Conservation (phyloP, 1,140 invertebrate species). For the Papilio aristodemus region DNA sequence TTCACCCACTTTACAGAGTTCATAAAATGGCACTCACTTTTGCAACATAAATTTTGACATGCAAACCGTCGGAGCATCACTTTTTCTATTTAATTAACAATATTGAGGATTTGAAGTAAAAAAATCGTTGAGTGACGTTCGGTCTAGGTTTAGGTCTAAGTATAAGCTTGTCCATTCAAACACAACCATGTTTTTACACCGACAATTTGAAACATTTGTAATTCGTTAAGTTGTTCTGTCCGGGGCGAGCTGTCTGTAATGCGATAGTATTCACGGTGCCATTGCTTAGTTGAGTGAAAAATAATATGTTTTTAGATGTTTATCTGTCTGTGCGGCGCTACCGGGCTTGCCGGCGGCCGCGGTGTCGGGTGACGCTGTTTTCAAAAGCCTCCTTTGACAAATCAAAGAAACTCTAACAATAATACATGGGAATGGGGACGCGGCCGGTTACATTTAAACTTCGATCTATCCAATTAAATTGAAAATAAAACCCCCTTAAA, state of each 20-base stretch:
- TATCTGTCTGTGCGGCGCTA: constrained; percentile 47
- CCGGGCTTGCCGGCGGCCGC: constrained; percentile 30
- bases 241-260: background rate
- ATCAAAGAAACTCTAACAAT: constrained; percentile 22
- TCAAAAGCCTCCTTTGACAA: constrained; percentile 1
- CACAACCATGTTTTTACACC: background rate
- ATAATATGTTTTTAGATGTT: constrained; percentile 70
- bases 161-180: too few relatives aligned
- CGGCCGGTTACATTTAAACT: constrained; percentile 2
- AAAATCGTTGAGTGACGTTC: too few relatives aligned
- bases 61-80: too few relatives aligned
- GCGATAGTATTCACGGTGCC: constrained; percentile 15
- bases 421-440: background rate
- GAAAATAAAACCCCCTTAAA: background rate
- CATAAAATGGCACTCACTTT: too few relatives aligned
- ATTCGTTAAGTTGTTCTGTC: background rate
- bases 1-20: too few relatives aligned
- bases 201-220: background rate
- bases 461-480: constrained; percentile 19
- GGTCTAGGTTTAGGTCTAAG: too few relatives aligned
- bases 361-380: constrained; percentile 1
- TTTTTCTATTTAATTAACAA: too few relatives aligned
- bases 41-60: too few relatives aligned
- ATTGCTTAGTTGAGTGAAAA: constrained; percentile 66
- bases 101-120: too few relatives aligned